Conservation (phyloP, 1,140 invertebrate genomes). For the Forficula auricularia region DNA sequence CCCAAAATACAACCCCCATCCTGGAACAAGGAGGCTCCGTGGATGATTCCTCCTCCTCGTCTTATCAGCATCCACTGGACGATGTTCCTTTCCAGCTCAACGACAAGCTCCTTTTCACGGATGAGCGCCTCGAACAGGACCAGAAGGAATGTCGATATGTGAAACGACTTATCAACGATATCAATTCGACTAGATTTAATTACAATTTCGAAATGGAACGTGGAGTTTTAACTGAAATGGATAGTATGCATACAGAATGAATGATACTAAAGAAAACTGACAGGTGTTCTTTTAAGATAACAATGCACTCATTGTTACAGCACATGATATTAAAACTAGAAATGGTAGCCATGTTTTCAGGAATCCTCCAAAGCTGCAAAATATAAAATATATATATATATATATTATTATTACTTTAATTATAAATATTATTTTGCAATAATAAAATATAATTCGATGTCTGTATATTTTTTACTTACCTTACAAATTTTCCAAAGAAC, state of each 20-base stretch:
- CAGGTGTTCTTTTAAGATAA: too few relatives aligned
- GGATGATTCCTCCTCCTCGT: slow-evolving; percentile 8
- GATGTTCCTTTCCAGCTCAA: slow-evolving; percentile 25
- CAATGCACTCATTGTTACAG: slow-evolving; percentile 13
- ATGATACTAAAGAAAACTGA: not conserved
- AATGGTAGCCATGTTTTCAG: slow-evolving; percentile 83
- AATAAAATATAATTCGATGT: not conserved
- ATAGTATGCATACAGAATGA: slow-evolving; percentile 14
- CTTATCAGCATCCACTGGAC: slow-evolving; percentile 20
- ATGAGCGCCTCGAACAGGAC: too few relatives aligned
- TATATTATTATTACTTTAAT: not conserved
- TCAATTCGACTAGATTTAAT: slow-evolving; percentile 18
- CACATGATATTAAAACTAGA: slow-evolving; percentile 35
- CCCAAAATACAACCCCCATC: too few relatives aligned
- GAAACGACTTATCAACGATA: slow-evolving; percentile 18
- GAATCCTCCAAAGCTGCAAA: slow-evolving; percentile 49
- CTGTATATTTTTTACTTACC: slow-evolving; percentile 29
- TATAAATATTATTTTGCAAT: not conserved
- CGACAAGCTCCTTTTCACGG: slow-evolving; percentile 7
- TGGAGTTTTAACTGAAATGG: slow-evolving; percentile 26
- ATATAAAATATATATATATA: slow-evolving; percentile 14
- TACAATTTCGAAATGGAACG: slow-evolving; percentile 26
- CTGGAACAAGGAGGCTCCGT: too few relatives aligned
- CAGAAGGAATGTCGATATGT: too few relatives aligned
- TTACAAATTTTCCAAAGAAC: slow-evolving; percentile 67